Base-by-base conservation (phyloP, 1,140 invertebrate genomes). In the Pollicipes pollicipes region DNA sequence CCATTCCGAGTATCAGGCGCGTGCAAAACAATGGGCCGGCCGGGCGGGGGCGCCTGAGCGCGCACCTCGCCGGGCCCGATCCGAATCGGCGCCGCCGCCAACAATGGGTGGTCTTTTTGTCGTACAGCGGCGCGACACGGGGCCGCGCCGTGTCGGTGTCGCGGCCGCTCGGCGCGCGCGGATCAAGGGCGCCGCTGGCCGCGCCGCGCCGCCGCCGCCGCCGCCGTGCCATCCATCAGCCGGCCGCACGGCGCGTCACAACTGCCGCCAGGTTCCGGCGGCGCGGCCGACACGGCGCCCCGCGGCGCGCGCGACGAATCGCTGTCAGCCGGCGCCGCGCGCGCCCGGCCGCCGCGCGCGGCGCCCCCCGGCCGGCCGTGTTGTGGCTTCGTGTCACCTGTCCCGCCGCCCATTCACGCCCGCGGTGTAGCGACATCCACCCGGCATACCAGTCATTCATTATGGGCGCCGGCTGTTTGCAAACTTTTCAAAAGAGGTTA, bases 81-180 rank as follows among this genome's bases (percentile, higher is more conserved):
- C 45, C 45, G 10, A 24, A 21, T 58, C 45, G 17, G 13, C 45
- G 45, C 17, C 45, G 45, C 45, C 10, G 45, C 45, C 45, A 58
- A 58, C 45, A 58, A 58, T 58, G 45, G 45, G 45, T 58, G 45
- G 45, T 58, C 45, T 58, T 58, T 58, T 58, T 58, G 45, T 58
- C 45, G 45, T 21, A 58, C 45, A 58, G 45, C 45, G 45, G 6
- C 45, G 45, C 45, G 45, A 58, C 45, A 58, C 45, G 45, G 45
- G 13, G 45, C 45, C 13, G 45, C 17, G 45, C 45, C 13, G 6
- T 24, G 10, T 58, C 13, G 13, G 45, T 58, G 10, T 21, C 13
- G 2, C 10, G 13, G 4, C 16, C 32, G 4, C 4, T 16, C 16
- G 4, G 4, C 45, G 6, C 10, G 45, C 45, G 45, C 45, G 4